Evolutionary conservation across 2,888 invertebrate species (phyloP).

Genomic region (Tanytarsus gracilentus): DNA sequence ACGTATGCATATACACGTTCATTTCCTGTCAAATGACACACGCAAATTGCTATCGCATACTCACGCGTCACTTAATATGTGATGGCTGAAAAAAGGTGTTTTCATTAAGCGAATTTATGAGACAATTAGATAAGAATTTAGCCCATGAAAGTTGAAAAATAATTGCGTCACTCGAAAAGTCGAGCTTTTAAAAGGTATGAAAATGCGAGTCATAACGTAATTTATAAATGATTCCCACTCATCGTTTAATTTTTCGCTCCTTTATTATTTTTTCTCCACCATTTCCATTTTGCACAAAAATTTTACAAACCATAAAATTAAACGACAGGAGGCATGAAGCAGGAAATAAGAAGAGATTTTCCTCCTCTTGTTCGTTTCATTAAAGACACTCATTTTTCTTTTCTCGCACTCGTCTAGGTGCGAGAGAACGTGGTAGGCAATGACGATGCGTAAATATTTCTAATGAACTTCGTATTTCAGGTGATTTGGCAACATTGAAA

Average conservation of each 20-base stretch:
- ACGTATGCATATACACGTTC: too few species aligned
- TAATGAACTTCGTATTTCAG: too few species aligned
- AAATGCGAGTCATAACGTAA: too few species aligned
- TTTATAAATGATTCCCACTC: too few species aligned
- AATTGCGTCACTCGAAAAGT: too few species aligned
- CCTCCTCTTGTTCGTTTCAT: too few species aligned
- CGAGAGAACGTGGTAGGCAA: background rate
- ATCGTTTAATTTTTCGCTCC: too few species aligned
- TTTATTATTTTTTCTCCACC: background rate
- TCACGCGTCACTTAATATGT: background rate
- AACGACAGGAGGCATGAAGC: slow-evolving; percentile 7
- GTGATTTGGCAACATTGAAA: too few species aligned
- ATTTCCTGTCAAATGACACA: background rate
- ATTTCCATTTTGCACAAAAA: background rate
- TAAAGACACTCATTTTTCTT: slow-evolving; percentile 9
- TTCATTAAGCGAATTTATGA: slow-evolving; percentile 26
- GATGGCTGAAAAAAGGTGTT: background rate
- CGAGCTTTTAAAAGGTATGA: too few species aligned
- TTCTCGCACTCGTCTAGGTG: background rate
- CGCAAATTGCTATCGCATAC: slow-evolving; percentile 3
- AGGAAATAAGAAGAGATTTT: slow-evolving; percentile 8
- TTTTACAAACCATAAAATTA: slow-evolving; percentile 27
- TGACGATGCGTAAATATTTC: too few species aligned
- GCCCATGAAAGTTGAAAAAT: too few species aligned
- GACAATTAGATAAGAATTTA: slow-evolving; percentile 9